Evolutionary conservation across 1,140 invertebrate genomes (phyloP).

Genomic region (Caerostris darwini): DNA sequence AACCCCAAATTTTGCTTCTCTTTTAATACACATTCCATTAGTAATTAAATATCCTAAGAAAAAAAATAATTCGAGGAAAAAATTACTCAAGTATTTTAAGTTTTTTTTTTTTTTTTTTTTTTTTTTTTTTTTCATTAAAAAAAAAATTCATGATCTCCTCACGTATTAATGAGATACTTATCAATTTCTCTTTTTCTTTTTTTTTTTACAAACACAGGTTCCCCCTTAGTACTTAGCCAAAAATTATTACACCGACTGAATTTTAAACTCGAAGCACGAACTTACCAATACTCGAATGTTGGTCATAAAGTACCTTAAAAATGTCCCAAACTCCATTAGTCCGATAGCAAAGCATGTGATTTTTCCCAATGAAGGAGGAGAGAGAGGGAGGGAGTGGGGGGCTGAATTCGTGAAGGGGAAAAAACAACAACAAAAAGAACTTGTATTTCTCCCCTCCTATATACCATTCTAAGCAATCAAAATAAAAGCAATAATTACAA

Average conservation of each 20-base stretch:
- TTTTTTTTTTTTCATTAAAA: background rate
- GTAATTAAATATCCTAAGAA: background rate
- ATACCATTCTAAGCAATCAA: background rate
- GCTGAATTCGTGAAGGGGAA: background rate
- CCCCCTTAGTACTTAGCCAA: background rate
- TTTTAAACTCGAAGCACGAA: slow-evolving; percentile 5
- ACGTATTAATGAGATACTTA: background rate
- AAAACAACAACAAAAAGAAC: background rate
- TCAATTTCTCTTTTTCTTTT: background rate
- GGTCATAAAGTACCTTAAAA: slow-evolving; percentile 10
- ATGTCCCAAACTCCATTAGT: background rate
- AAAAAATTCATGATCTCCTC: background rate
- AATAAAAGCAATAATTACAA: slow-evolving; percentile 3
- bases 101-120: too few relatives aligned
- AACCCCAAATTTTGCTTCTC: background rate
- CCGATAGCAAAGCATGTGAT: background rate
- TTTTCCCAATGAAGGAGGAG: background rate
- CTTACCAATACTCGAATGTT: background rate
- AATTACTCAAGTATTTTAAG: too few relatives aligned
- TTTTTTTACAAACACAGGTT: background rate
- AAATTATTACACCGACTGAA: background rate
- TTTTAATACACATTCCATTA: background rate
- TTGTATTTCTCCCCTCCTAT: background rate
- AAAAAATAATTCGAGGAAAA: too few relatives aligned
- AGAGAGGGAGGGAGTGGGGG: background rate